phyloP scores from a whole-genome alignment of 2,888 invertebrate genomes.

The Orchestes rusci region DNA sequence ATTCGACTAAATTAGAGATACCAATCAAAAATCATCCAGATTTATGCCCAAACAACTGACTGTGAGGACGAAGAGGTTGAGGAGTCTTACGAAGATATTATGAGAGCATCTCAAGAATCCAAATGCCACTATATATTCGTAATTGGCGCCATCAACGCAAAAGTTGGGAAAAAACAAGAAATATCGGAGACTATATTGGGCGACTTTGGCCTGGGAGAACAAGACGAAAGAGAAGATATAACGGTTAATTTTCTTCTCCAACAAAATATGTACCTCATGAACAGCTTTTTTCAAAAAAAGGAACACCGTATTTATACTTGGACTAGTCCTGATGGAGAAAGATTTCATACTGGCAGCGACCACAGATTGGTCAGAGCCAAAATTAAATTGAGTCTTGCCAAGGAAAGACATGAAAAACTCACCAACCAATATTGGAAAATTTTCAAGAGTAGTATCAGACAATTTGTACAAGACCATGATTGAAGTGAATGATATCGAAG shows the following conservation, averaged over 20 bases:
- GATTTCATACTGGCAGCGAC: too few relatives aligned
- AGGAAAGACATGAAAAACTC: neutral
- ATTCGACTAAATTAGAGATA: neutral
- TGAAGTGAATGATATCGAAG: neutral
- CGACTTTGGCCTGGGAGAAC: neutral
- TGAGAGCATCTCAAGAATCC: neutral
- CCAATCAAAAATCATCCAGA: neutral
- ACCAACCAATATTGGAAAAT: neutral
- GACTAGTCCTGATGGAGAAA: neutral
- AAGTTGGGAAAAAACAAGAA: conserved; percentile 1
- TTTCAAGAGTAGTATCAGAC: neutral
- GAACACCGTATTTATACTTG: neutral
- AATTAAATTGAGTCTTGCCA: neutral
- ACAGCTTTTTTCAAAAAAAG: too few relatives aligned
- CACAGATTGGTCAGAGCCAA: too few relatives aligned
- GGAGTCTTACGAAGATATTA: neutral
- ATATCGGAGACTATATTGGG: conserved; percentile 1
- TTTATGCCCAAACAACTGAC: neutral
- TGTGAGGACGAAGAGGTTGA: neutral
- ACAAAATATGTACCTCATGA: neutral
- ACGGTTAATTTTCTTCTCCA: neutral
- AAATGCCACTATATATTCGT: neutral
- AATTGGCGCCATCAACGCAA: neutral
- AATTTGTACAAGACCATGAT: neutral
- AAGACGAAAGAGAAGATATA: neutral